Evolutionary conservation across 2,888 invertebrate genomes (phyloP).

Genomic region (Timema cristinae): DNA sequence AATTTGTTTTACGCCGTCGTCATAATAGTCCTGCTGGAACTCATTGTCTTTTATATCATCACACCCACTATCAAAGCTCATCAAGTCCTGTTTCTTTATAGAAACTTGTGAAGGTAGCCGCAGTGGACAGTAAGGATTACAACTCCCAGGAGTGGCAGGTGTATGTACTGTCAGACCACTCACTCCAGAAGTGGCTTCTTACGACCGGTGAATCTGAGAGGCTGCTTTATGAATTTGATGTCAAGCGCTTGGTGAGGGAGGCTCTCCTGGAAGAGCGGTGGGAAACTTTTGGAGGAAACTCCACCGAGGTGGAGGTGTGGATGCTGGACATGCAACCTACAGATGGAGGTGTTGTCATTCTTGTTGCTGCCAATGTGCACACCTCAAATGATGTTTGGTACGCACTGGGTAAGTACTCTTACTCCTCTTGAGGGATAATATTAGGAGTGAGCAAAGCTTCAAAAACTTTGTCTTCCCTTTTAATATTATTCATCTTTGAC

Average conservation of each 20-base stretch:
- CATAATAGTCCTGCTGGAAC: no score
- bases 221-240: conserved; percentile 68
- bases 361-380: conserved; percentile 66
- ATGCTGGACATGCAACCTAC: conserved; percentile 73
- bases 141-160: conserved; percentile 53
- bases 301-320: conserved; percentile 64
- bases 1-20: no score
- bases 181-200: conserved; percentile 79
- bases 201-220: conserved; percentile 55
- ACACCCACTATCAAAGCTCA: no score
- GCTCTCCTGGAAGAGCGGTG: conserved; percentile 53
- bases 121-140: conserved; percentile 42
- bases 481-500: no score
- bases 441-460: no score
- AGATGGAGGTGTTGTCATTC: conserved; percentile 60
- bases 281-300: conserved; percentile 50
- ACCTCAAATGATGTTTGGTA: conserved; percentile 66
- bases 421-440: neutral
- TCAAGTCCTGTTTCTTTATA: conserved; percentile 1
- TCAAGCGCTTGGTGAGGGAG: conserved; percentile 68
- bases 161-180: conserved; percentile 70
- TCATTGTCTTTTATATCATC: no score
- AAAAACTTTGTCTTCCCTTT: no score
- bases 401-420: conserved; percentile 57
- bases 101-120: conserved; percentile 64